Evolutionary conservation across 1,140 invertebrate genomes (phyloP).

Genomic region (Lineus longissimus): DNA sequence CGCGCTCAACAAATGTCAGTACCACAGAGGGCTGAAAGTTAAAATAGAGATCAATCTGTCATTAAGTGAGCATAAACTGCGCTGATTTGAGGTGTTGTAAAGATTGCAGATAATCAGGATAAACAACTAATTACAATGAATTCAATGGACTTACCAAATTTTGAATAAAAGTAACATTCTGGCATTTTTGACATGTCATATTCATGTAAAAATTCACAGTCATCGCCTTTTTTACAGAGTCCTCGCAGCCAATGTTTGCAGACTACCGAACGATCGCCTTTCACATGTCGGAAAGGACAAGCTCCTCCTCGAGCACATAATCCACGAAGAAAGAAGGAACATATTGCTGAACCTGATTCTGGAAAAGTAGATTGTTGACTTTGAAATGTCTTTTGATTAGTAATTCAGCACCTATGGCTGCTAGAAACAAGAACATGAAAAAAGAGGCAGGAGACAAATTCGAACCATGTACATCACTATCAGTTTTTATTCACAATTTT

Average conservation of each 20-base stretch:
- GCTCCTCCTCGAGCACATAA: slow-evolving; percentile 80
- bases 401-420: too few species aligned
- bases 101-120: too few species aligned
- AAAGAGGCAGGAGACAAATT: too few species aligned
- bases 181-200: slow-evolving; percentile 99
- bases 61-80: too few species aligned
- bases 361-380: slow-evolving; percentile 54
- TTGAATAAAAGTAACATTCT: slow-evolving; percentile 99
- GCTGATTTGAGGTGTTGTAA: too few species aligned
- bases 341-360: slow-evolving; percentile 95
- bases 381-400: background rate
- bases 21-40: too few species aligned
- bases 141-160: slow-evolving; percentile 53
- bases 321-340: slow-evolving; percentile 82
- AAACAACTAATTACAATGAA: too few species aligned
- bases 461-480: too few species aligned
- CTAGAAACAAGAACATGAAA: too few species aligned
- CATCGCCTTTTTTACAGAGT: slow-evolving; percentile 98
- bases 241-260: slow-evolving; percentile 99
- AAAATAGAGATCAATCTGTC: too few species aligned
- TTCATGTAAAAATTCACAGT: slow-evolving; percentile 99
- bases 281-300: slow-evolving; percentile 95
- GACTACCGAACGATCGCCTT: slow-evolving; percentile 96
- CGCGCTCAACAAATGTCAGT: too few species aligned
- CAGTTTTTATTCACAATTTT: too few species aligned